phyloP scores from a whole-genome alignment of 2,113 vertebrate genomes.

The Dendropsophus ebraccatus region DNA sequence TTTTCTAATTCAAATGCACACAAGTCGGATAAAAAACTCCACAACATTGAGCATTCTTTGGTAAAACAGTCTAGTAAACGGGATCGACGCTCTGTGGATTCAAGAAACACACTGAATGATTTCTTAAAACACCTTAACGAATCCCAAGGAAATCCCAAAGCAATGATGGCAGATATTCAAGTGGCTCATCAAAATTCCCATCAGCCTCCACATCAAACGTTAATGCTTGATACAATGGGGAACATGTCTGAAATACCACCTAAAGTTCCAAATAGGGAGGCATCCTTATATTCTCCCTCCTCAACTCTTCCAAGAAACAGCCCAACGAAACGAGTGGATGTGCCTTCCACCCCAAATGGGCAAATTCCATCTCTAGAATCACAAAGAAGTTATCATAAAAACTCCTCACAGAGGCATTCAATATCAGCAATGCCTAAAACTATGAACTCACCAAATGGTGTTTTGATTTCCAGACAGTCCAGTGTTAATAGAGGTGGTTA shows the following conservation, averaged over 20 bases:
- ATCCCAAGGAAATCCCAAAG: slow-evolving; percentile 83
- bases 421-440: slow-evolving; percentile 93
- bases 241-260: slow-evolving; percentile 92
- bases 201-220: slow-evolving; percentile 83
- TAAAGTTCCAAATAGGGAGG: slow-evolving; percentile 93
- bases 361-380: slow-evolving; percentile 93
- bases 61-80: slow-evolving; percentile 83
- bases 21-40: slow-evolving; percentile 85
- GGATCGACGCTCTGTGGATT: slow-evolving; percentile 92
- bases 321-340: slow-evolving; percentile 95
- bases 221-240: slow-evolving; percentile 91
- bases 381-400: slow-evolving; percentile 90
- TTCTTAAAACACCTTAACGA: slow-evolving; percentile 96
- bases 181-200: slow-evolving; percentile 79
- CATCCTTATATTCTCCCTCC: slow-evolving; percentile 93
- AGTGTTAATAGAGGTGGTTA: slow-evolving; percentile 92
- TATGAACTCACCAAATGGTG: slow-evolving; percentile 88
- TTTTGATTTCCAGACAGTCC: slow-evolving; percentile 91
- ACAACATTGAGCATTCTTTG: slow-evolving; percentile 80
- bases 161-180: slow-evolving; percentile 88
- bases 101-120: slow-evolving; percentile 94
- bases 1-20: slow-evolving; percentile 85
- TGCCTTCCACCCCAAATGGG: slow-evolving; percentile 87
- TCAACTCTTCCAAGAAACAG: slow-evolving; percentile 95
- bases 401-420: slow-evolving; percentile 93